Percentiles rank a stretch among this genome's conserved stretches.
These are phyloP conservation scores for Huso huso DNA, from an alignment of 2,797 vertebrate species.

Conservation along the genomic window DNA sequence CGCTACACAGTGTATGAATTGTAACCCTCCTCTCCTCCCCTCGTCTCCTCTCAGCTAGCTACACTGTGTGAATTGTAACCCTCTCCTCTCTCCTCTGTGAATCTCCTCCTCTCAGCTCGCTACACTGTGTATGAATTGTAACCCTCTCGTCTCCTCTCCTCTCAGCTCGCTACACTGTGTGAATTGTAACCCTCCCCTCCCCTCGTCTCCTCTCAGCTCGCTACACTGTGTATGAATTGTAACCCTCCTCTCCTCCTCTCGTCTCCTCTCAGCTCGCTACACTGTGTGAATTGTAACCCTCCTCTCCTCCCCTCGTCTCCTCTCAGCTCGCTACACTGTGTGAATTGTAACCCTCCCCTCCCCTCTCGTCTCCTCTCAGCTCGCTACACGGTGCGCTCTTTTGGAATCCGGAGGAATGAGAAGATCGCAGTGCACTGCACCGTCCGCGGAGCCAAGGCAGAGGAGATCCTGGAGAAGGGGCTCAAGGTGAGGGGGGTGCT, in stretches of 20 bases:
- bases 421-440: slow-evolving; percentile 98
- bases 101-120: slow-evolving; percentile 57
- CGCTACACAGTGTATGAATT: too few species aligned
- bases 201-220: background rate
- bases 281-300: too few species aligned
- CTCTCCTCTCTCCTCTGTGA: too few species aligned
- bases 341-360: background rate
- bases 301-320: slow-evolving; percentile 61
- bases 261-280: slow-evolving; percentile 44
- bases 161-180: slow-evolving; percentile 53
- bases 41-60: background rate
- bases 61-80: too few species aligned
- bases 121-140: too few species aligned
- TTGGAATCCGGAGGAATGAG: slow-evolving; percentile 96
- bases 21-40: too few species aligned
- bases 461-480: slow-evolving; percentile 96
- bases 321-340: slow-evolving; percentile 60
- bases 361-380: slow-evolving; percentile 31
- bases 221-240: too few species aligned
- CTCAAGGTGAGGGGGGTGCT: slow-evolving; percentile 70
- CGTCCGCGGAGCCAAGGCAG: slow-evolving; percentile 94
- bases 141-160: slow-evolving; percentile 60
- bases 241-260: too few species aligned
- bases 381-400: slow-evolving; percentile 88
- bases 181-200: background rate